Conservation (phyloP, 2,888 invertebrate genomes). For the Cerastis rubricosa region DNA sequence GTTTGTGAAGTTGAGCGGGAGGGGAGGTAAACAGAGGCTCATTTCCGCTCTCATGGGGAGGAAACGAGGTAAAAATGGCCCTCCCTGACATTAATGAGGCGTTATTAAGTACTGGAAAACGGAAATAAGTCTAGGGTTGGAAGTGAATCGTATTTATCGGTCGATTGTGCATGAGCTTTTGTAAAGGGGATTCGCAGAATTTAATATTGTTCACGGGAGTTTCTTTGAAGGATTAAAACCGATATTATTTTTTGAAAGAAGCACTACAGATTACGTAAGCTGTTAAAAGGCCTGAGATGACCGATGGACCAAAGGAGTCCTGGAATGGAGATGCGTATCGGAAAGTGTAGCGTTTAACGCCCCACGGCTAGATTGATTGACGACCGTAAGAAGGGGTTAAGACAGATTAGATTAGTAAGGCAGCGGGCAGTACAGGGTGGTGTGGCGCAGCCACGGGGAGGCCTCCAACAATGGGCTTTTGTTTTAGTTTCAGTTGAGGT, state of each 20-base stretch:
- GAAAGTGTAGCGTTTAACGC: background rate
- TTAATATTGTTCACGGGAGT: background rate
- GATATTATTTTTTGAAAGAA: background rate
- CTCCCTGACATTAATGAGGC: slow-evolving; percentile 61
- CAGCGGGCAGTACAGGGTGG: background rate
- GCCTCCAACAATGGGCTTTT: background rate
- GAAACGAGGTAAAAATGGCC: slow-evolving; percentile 64
- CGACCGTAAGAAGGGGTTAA: background rate
- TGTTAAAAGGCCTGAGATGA: background rate
- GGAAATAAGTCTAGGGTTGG: slow-evolving; percentile 46
- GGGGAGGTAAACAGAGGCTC: slow-evolving; percentile 62
- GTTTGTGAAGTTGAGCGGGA: slow-evolving; percentile 56
- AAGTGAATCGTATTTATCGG: slow-evolving; percentile 33
- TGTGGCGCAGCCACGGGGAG: background rate
- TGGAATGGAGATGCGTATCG: background rate
- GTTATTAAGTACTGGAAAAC: slow-evolving; percentile 58
- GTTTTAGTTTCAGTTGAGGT: no score
- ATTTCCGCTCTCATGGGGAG: slow-evolving; percentile 58
- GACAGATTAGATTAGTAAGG: background rate
- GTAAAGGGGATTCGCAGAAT: background rate
- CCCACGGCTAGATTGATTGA: background rate
- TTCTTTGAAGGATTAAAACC: background rate
- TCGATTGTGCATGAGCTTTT: slow-evolving; percentile 4
- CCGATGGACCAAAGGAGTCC: background rate
- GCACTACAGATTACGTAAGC: background rate